phyloP scores from a whole-genome alignment of 2,113 vertebrate genomes.

The Alosa alosa region DNA sequence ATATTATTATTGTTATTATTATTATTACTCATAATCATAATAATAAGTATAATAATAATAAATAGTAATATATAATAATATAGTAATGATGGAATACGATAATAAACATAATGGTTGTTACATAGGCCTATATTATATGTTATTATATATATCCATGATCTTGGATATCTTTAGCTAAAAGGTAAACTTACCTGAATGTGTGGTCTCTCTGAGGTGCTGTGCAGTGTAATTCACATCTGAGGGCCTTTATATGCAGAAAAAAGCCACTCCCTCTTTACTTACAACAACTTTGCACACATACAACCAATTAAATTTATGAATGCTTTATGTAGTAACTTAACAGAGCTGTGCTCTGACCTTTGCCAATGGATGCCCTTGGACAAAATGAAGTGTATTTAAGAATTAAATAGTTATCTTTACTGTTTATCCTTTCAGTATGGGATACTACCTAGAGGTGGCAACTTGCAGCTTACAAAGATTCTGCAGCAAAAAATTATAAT shows the following conservation, averaged over 20 bases:
- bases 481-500: too few species aligned
- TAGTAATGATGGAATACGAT: too few species aligned
- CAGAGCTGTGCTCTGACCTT: background rate
- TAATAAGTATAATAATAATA: too few species aligned
- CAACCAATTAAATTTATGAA: background rate
- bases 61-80: too few species aligned
- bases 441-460: too few species aligned
- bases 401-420: background rate
- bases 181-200: background rate
- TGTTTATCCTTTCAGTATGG: background rate
- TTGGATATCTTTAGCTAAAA: background rate
- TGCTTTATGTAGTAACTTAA: background rate
- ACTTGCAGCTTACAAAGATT: too few species aligned
- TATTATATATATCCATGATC: background rate
- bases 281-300: background rate
- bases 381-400: background rate
- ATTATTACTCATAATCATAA: too few species aligned
- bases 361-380: background rate
- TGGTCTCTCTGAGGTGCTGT: background rate
- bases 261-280: background rate
- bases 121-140: too few species aligned
- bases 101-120: too few species aligned
- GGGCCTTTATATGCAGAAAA: background rate
- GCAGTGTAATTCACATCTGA: background rate
- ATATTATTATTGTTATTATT: too few species aligned